These are phyloP conservation scores for Chalcis sispes DNA, from an alignment of 2,888 invertebrate genomes.

Conservation along the genomic window DNA sequence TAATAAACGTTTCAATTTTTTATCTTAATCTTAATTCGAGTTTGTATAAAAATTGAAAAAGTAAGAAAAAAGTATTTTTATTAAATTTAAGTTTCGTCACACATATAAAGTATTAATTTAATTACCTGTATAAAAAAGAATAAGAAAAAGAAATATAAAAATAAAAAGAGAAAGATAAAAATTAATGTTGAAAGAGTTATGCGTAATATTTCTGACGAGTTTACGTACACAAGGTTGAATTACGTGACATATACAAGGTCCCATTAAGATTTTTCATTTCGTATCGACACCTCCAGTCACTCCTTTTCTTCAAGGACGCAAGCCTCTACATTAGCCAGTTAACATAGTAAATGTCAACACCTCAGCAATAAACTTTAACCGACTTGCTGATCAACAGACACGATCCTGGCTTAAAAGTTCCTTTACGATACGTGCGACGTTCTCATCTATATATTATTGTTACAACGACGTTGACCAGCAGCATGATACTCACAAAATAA, in stretches of 20 bases:
- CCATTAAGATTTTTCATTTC: constrained; percentile 44
- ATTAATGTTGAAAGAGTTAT: neutral
- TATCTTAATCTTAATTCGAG: too few species aligned
- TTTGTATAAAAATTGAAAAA: too few species aligned
- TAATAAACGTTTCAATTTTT: too few species aligned
- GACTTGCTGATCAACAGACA: constrained; percentile 27
- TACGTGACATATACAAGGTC: constrained; percentile 37
- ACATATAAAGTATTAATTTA: too few species aligned
- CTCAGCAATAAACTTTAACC: constrained; percentile 41
- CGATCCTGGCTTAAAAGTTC: neutral
- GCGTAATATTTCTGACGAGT: constrained; percentile 1
- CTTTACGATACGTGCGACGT: neutral
- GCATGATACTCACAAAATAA: too few species aligned
- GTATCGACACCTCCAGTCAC: constrained; percentile 43
- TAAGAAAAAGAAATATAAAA: neutral
- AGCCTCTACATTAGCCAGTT: neutral
- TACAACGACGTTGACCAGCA: too few species aligned
- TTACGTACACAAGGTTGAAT: constrained; percentile 17
- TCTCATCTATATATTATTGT: constrained; percentile 10
- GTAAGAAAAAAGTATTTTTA: too few species aligned
- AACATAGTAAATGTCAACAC: constrained; percentile 33
- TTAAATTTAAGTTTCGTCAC: too few species aligned
- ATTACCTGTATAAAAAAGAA: too few species aligned
- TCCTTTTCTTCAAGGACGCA: constrained; percentile 39
- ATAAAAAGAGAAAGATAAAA: neutral